Evolutionary conservation across 1,140 invertebrate genomes (phyloP).

Genomic region (Drosophila repleta): DNA sequence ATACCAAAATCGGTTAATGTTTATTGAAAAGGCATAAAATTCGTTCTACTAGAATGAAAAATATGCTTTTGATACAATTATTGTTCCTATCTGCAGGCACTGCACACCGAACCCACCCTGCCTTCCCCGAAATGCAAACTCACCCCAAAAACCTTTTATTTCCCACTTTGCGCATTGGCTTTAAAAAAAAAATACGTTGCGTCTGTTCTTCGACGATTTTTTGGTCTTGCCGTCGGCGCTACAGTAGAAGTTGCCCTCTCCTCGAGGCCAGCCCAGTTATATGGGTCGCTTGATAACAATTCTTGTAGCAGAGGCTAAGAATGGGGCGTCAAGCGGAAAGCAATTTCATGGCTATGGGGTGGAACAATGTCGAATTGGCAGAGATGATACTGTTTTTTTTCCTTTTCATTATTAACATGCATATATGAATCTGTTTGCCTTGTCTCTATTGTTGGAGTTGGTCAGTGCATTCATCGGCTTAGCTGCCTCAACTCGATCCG

Average conservation of each 20-base stretch:
- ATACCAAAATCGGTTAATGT: slow-evolving; percentile 84
- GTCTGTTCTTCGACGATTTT: slow-evolving; percentile 34
- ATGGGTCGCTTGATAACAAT: slow-evolving; percentile 77
- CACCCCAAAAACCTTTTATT: slow-evolving; percentile 35
- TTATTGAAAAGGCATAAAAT: slow-evolving; percentile 84
- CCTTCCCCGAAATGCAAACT: slow-evolving; percentile 39
- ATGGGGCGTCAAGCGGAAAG: slow-evolving; percentile 63
- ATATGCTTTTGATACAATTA: slow-evolving; percentile 84
- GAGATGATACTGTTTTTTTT: slow-evolving; percentile 28
- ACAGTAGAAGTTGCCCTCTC: slow-evolving; percentile 6
- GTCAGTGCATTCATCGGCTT: background rate
- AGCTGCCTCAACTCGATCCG: background rate
- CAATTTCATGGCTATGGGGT: slow-evolving; percentile 74
- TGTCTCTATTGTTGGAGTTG: slow-evolving; percentile 13
- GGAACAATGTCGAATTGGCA: slow-evolving; percentile 52
- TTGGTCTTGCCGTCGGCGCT: slow-evolving; percentile 33
- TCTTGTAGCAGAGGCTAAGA: slow-evolving; percentile 38
- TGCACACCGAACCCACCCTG: slow-evolving; percentile 56
- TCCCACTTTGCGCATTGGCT: slow-evolving; percentile 36
- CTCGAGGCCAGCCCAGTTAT: slow-evolving; percentile 60
- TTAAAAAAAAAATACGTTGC: slow-evolving; percentile 51
- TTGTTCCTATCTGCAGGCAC: slow-evolving; percentile 79
- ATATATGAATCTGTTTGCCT: slow-evolving; percentile 10
- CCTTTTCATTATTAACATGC: slow-evolving; percentile 16
- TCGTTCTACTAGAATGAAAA: slow-evolving; percentile 84